Percentiles rank a stretch among this genome's conserved stretches.
Evolutionary conservation across 1,140 invertebrate species (phyloP).

Genomic region (Plectrocnemia conspersa): DNA sequence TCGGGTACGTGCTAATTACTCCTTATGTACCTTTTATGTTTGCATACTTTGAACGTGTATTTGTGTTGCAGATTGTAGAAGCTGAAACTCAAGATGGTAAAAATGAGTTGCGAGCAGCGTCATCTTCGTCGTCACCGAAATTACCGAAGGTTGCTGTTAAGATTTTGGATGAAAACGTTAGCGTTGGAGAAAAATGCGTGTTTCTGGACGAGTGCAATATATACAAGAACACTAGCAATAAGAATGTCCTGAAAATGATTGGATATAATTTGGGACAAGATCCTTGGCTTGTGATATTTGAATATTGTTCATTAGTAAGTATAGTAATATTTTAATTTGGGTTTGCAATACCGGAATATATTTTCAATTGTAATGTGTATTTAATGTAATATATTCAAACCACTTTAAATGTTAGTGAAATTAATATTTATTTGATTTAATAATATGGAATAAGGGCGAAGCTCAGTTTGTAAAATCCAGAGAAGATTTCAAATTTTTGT

Average conservation of each 20-base stretch:
- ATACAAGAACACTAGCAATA: conserved; percentile 57
- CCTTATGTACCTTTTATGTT: conserved; percentile 3
- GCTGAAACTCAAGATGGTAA: conserved; percentile 55
- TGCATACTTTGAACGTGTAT: background rate
- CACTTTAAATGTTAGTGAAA: too few relatives aligned
- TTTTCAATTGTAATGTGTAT: background rate
- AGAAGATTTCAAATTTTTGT: too few relatives aligned
- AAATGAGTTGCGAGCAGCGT: background rate
- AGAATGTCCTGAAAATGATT: conserved; percentile 54
- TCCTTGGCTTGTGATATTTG: conserved; percentile 60
- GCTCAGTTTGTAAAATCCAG: too few relatives aligned
- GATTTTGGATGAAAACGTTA: conserved; percentile 64
- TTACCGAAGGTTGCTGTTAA: conserved; percentile 55
- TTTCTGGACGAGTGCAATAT: conserved; percentile 63
- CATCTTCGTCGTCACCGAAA: background rate
- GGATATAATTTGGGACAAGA: conserved; percentile 55
- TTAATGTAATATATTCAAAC: too few relatives aligned
- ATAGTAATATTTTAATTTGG: background rate
- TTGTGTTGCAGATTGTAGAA: conserved; percentile 57
- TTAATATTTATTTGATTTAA: too few relatives aligned
- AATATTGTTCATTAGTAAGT: conserved; percentile 54
- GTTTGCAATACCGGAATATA: conserved; percentile 36
- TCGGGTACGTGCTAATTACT: conserved; percentile 55
- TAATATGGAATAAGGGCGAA: too few relatives aligned
- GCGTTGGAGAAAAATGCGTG: conserved; percentile 57